These are phyloP conservation scores for Macquaria ambigua DNA, from an alignment of 2,113 vertebrate species.

Conservation along the genomic window DNA sequence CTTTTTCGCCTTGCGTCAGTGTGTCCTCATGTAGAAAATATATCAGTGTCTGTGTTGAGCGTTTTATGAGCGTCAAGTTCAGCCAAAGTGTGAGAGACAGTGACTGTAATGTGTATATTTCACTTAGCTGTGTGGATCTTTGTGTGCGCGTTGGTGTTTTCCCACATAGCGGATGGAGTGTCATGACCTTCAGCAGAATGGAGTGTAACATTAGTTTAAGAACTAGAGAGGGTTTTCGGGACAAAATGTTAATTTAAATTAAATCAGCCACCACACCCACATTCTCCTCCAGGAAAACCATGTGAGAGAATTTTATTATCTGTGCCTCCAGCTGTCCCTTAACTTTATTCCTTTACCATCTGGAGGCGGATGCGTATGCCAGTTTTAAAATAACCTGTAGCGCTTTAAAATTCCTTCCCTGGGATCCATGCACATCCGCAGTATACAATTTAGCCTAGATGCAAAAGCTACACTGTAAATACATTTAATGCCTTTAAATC, in stretches of 20 bases:
- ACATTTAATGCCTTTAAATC: background rate
- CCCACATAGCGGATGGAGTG: background rate
- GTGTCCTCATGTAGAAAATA: background rate
- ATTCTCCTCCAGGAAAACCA: constrained; percentile 52
- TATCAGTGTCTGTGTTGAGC: background rate
- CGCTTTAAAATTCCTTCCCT: constrained; percentile 23
- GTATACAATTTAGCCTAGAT: background rate
- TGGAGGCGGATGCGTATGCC: constrained; percentile 36
- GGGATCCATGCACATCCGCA: background rate
- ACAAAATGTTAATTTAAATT: constrained; percentile 51
- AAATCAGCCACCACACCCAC: constrained; percentile 41
- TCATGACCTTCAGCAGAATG: constrained; percentile 7
- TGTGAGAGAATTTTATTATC: constrained; percentile 57
- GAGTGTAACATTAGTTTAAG: constrained; percentile 8
- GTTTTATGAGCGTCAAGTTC: constrained; percentile 16
- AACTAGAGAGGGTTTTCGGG: constrained; percentile 11
- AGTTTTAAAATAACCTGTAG: constrained; percentile 63
- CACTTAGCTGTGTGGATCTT: background rate
- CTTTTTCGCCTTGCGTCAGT: background rate
- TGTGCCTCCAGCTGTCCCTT: constrained; percentile 37
- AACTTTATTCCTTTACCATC: constrained; percentile 68
- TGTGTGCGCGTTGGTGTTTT: constrained; percentile 4
- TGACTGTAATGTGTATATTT: background rate
- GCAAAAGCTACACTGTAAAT: background rate
- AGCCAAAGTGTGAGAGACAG: constrained; percentile 10